Evolutionary conservation across 2,113 vertebrate genomes (phyloP).

Genomic region (Garra rufa): DNA sequence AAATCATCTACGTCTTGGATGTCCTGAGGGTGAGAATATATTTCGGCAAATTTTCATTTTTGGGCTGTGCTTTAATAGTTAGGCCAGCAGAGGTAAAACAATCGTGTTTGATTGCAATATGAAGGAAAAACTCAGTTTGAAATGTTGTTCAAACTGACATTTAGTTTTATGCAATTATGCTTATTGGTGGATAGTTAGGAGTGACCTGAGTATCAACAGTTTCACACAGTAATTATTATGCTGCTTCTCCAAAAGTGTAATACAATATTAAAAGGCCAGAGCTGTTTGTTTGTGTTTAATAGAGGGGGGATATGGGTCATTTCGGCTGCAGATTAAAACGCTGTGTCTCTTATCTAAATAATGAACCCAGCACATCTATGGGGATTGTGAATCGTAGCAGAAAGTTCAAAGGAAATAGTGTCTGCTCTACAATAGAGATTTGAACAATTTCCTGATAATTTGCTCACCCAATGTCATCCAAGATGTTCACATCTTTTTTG

Average conservation of each 20-base stretch:
- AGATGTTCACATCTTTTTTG: no score
- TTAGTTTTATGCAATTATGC: neutral
- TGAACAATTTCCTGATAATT: no score
- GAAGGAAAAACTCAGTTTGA: neutral
- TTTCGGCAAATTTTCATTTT: neutral
- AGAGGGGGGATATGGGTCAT: neutral
- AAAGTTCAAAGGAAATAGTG: neutral
- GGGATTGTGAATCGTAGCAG: neutral
- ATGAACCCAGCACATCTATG: neutral
- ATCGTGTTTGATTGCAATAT: neutral
- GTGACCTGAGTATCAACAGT: neutral
- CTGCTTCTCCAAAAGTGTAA: neutral
- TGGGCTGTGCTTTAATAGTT: neutral
- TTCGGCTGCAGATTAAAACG: neutral
- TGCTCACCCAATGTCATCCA: no score
- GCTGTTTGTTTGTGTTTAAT: slow-evolving; percentile 5
- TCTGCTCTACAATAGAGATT: neutral
- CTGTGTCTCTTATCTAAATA: neutral
- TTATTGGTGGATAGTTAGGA: neutral
- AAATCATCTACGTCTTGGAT: neutral
- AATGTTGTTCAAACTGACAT: neutral
- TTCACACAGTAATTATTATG: neutral
- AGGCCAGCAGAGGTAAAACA: neutral
- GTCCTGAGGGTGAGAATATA: neutral
- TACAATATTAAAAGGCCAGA: neutral